Evolutionary conservation across 1,140 invertebrate species (phyloP).

Genomic region (Heliothis subflexa): DNA sequence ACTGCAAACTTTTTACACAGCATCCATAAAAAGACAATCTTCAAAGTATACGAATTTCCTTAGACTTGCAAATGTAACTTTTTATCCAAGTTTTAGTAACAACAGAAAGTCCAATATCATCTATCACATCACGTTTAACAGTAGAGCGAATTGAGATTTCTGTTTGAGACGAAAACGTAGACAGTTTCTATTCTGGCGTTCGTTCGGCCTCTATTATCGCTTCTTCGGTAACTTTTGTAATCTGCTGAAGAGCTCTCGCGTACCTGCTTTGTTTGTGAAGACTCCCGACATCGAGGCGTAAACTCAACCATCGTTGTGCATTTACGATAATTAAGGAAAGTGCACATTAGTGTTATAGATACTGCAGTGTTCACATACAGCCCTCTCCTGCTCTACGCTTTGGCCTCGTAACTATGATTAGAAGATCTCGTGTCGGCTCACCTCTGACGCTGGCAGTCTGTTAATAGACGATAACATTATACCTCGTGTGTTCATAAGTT

Average conservation of each 20-base stretch:
- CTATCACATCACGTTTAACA: conserved; percentile 60
- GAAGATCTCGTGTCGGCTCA: conserved; percentile 27
- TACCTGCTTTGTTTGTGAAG: conserved; percentile 38
- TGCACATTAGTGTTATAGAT: conserved; percentile 53
- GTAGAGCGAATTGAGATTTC: conserved; percentile 53
- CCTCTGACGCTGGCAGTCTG: conserved; percentile 18
- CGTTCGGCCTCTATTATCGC: conserved; percentile 45
- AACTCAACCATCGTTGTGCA: conserved; percentile 49
- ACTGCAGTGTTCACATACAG: conserved; percentile 37
- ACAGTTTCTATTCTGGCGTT: conserved; percentile 41
- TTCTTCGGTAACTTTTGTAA: conserved; percentile 53
- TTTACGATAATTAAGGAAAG: conserved; percentile 60
- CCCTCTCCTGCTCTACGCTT: conserved; percentile 23
- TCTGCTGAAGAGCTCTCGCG: conserved; percentile 50
- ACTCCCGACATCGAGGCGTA: conserved; percentile 23
- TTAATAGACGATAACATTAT: conserved; percentile 34
- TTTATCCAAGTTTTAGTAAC: conserved; percentile 34
- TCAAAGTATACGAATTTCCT: conserved; percentile 45
- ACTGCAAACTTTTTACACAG: conserved; percentile 29
- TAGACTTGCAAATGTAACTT: conserved; percentile 47
- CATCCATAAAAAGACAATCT: conserved; percentile 51
- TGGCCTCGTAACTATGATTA: conserved; percentile 50
- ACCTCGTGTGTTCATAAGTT: no score
- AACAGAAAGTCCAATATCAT: conserved; percentile 58
- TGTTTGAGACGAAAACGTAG: conserved; percentile 49